Percentiles rank a stretch among this genome's conserved stretches.
phyloP scores from a whole-genome alignment of 2,888 invertebrate species.

The Zygaena filipendulae region DNA sequence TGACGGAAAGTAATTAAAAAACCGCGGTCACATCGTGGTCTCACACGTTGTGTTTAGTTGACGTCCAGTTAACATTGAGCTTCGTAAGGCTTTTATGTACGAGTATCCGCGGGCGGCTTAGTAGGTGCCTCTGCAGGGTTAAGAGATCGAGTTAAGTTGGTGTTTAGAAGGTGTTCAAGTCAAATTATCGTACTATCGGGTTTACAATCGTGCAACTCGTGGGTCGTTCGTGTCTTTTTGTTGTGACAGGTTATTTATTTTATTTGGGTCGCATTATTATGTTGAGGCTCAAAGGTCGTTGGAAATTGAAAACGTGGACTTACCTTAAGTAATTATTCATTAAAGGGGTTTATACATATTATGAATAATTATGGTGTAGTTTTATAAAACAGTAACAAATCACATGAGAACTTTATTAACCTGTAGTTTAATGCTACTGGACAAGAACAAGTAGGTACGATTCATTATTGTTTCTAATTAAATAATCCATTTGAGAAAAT shows the following conservation, averaged over 20 bases:
- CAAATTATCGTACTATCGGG: conserved; percentile 47
- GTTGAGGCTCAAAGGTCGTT: conserved; percentile 20
- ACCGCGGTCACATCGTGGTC: conserved; percentile 30
- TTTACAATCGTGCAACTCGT: conserved; percentile 32
- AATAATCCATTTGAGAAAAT: too few relatives aligned
- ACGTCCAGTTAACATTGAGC: conserved; percentile 23
- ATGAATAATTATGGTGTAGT: too few relatives aligned
- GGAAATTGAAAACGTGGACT: conserved; percentile 18
- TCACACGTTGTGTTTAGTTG: conserved; percentile 23
- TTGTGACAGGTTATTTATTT: conserved; percentile 38
- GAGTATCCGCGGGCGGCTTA: too few relatives aligned
- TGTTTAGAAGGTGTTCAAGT: conserved; percentile 23
- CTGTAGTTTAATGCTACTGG: too few relatives aligned
- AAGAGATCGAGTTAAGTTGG: conserved; percentile 25
- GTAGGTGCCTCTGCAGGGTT: conserved; percentile 3
- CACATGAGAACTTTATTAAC: too few relatives aligned
- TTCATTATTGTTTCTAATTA: too few relatives aligned
- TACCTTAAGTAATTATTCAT: conserved; percentile 15
- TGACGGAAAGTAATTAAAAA: conserved; percentile 62
- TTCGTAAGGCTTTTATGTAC: conserved; percentile 11
- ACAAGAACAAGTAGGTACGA: too few relatives aligned
- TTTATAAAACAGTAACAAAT: too few relatives aligned
- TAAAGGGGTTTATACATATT: too few relatives aligned
- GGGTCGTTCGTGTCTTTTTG: conserved; percentile 29
- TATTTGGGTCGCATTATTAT: conserved; percentile 26